Evolutionary conservation across 2,113 vertebrate genomes (phyloP).

Genomic region (Pantherophis guttatus): DNA sequence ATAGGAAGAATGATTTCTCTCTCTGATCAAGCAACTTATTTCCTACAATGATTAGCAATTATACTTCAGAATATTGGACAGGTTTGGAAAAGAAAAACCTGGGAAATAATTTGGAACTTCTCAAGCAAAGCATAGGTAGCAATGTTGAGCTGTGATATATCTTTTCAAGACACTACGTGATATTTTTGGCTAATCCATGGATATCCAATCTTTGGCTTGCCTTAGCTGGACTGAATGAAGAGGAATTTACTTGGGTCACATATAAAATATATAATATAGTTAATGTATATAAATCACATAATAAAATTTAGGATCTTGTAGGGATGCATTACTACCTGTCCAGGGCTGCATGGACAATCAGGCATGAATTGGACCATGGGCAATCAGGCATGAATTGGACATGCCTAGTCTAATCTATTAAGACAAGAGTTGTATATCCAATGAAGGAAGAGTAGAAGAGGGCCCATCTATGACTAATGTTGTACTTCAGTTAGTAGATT

Average conservation of each 20-base stretch:
- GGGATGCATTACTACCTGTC: neutral
- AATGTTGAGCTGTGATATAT: neutral
- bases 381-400: too few species aligned
- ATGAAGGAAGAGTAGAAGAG: too few species aligned
- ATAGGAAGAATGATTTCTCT: neutral
- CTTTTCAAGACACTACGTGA: neutral
- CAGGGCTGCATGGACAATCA: too few species aligned
- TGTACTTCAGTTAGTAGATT: too few species aligned
- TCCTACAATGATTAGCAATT: neutral
- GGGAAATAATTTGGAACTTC: neutral
- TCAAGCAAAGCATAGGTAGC: neutral
- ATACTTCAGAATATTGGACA: neutral
- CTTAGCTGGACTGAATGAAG: neutral
- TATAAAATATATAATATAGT: neutral
- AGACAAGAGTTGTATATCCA: neutral
- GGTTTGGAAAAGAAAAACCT: too few species aligned
- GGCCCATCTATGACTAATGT: too few species aligned
- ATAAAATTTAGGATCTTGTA: neutral
- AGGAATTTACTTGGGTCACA: neutral
- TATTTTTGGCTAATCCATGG: neutral
- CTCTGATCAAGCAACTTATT: neutral
- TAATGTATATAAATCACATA: neutral
- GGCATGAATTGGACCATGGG: too few species aligned
- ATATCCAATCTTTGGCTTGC: neutral
- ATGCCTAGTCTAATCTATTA: neutral